A percentile compares a stretch with the other conserved stretches of the same genome.
Conservation (phyloP, 2,797 vertebrate species). For the Melanotaenia parkinsoni region DNA sequence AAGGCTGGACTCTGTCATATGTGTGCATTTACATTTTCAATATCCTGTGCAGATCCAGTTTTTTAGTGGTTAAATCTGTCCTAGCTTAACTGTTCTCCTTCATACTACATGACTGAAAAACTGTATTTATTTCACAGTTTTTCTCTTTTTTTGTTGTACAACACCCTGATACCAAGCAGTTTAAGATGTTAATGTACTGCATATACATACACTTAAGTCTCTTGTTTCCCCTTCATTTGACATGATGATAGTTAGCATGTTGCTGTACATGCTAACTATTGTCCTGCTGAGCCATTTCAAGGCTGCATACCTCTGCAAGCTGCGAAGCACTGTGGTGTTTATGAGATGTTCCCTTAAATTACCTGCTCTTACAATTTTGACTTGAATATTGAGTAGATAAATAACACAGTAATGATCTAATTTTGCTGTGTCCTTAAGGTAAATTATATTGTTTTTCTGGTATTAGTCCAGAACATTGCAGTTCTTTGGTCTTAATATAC, state of each 20-base stretch:
- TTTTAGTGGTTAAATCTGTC: background rate
- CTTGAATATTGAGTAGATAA: too few relatives aligned
- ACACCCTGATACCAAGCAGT: too few relatives aligned
- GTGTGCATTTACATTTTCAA: background rate
- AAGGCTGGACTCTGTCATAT: background rate
- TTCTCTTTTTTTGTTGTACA: background rate
- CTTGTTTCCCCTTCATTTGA: background rate
- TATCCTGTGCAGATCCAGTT: background rate
- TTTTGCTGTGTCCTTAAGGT: too few relatives aligned
- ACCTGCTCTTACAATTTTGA: background rate
- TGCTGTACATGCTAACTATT: background rate
- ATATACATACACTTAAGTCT: background rate
- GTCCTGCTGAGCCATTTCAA: background rate
- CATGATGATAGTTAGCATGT: background rate
- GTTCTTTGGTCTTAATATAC: too few relatives aligned
- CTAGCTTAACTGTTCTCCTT: background rate
- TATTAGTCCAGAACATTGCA: too few relatives aligned
- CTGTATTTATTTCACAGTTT: background rate
- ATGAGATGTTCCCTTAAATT: background rate
- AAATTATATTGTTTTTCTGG: too few relatives aligned
- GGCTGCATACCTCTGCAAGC: too few relatives aligned
- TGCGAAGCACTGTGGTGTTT: background rate
- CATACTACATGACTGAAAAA: background rate
- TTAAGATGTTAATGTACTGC: background rate
- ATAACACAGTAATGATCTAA: too few relatives aligned